Evolutionary conservation across 2,888 invertebrate species (phyloP).

Genomic region (Cephonodes hylas): DNA sequence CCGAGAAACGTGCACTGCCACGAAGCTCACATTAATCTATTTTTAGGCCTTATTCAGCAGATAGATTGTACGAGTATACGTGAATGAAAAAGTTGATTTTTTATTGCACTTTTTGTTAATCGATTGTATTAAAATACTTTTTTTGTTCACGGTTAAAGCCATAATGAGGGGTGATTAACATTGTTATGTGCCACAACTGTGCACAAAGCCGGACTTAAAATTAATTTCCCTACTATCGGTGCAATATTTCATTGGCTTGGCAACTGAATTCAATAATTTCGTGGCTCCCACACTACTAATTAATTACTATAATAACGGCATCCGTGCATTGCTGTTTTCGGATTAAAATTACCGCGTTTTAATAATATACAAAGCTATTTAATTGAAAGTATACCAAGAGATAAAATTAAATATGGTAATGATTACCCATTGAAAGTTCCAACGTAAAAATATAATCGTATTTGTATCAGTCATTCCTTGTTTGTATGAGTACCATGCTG

Average conservation of each 20-base stretch:
- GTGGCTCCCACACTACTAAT: background rate
- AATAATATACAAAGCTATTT: background rate
- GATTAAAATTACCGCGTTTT: background rate
- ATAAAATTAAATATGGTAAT: background rate
- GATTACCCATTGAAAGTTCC: background rate
- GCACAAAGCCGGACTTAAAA: background rate
- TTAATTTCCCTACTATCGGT: background rate
- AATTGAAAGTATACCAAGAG: background rate
- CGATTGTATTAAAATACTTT: too few relatives aligned
- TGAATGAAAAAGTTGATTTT: too few relatives aligned
- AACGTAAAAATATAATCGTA: too few relatives aligned
- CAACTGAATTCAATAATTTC: conserved; percentile 3
- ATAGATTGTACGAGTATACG: too few relatives aligned
- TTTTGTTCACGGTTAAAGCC: too few relatives aligned
- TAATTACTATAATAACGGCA: background rate
- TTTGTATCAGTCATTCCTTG: too few relatives aligned
- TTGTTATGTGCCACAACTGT: background rate
- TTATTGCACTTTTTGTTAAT: too few relatives aligned
- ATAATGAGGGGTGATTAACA: background rate
- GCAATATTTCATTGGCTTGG: background rate
- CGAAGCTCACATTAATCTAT: too few relatives aligned
- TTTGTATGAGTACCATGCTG: too few relatives aligned
- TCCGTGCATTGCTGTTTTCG: background rate
- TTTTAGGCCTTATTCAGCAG: too few relatives aligned
- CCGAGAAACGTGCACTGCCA: too few relatives aligned